These are phyloP conservation scores for Bubalus kerabau DNA, from an alignment of 2,113 vertebrate species.

Conservation along the genomic window DNA sequence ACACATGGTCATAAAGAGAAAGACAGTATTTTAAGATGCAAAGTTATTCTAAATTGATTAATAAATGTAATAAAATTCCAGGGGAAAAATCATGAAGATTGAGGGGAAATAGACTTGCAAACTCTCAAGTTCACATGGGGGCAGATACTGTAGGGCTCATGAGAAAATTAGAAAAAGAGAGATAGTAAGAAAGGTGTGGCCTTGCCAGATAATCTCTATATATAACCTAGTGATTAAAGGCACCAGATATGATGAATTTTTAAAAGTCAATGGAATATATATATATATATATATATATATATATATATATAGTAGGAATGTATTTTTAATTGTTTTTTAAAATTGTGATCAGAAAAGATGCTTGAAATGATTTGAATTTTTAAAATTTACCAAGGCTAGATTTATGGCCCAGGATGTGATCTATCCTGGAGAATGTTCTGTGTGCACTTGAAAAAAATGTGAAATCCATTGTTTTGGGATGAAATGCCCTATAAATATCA, in stretches of 20 bases:
- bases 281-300: background rate
- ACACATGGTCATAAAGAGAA: background rate
- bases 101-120: background rate
- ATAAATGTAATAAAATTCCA: background rate
- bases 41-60: background rate
- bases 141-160: background rate
- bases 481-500: background rate
- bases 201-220: background rate
- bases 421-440: background rate
- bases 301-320: background rate
- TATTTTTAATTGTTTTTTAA: background rate
- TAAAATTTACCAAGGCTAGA: background rate
- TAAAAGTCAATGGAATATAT: background rate
- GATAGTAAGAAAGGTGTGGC: background rate
- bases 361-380: background rate
- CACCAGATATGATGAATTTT: background rate
- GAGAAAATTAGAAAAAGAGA: background rate
- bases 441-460: background rate
- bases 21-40: background rate
- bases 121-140: background rate
- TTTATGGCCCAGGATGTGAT: background rate
- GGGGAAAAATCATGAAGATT: background rate
- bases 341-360: background rate
- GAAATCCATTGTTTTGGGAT: background rate
- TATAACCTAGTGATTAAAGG: background rate